Conservation (phyloP, 1,140 invertebrate species). For the Rhopalosiphum maidis region DNA sequence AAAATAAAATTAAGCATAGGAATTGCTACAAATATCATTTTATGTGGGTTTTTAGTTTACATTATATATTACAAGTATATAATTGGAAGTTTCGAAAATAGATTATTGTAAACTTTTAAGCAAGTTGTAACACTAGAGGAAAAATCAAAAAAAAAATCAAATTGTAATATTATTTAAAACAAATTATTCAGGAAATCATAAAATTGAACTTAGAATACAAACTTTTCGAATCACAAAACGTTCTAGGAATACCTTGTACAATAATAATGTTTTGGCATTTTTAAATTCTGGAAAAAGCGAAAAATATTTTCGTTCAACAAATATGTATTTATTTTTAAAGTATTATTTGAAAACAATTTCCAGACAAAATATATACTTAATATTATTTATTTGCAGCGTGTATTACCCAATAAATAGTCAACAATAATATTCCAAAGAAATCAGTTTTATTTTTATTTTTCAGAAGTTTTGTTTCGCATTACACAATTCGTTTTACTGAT, state of each 20-base stretch:
- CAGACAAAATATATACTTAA: background rate
- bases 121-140: background rate
- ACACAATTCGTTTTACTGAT: no score
- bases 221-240: constrained; percentile 10
- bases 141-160: background rate
- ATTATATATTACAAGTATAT: background rate
- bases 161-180: background rate
- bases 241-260: background rate
- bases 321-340: background rate
- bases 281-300: background rate
- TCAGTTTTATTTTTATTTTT: no score
- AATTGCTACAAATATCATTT: background rate
- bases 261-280: background rate
- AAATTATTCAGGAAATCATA: background rate
- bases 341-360: background rate
- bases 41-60: background rate
- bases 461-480: no score
- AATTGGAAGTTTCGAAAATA: background rate
- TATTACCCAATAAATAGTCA: background rate
- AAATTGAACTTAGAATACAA: background rate
- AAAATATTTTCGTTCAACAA: background rate
- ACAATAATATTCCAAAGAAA: background rate
- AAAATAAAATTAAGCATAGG: background rate
- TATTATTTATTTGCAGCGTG: background rate
- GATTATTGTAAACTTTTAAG: background rate